Evolutionary conservation across 2,113 vertebrate species (phyloP).

Genomic region (Mesoclemmys tuberculata): DNA sequence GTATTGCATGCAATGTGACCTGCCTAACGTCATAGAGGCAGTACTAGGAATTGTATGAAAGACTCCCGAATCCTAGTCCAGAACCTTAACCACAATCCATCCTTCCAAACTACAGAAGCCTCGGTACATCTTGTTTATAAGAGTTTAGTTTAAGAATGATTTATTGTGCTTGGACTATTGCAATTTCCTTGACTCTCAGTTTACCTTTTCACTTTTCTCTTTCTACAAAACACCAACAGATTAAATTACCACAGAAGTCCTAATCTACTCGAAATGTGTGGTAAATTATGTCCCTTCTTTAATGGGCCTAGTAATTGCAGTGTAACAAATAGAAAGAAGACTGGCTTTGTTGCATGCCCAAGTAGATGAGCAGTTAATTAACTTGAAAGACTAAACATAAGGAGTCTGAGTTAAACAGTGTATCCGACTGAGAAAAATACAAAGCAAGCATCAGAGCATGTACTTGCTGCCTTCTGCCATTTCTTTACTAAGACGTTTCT

Average conservation of each 20-base stretch:
- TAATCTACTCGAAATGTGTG: background rate
- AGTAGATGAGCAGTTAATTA: background rate
- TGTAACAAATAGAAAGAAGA: slow-evolving; percentile 9
- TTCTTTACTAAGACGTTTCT: slow-evolving; percentile 1
- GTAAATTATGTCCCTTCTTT: background rate
- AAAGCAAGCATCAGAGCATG: background rate
- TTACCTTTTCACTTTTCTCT: background rate
- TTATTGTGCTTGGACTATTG: background rate
- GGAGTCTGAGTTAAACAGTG: background rate
- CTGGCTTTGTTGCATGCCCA: background rate
- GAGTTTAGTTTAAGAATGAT: background rate
- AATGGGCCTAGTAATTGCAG: background rate
- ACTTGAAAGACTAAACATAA: background rate
- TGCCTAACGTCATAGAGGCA: background rate
- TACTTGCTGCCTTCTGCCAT: background rate
- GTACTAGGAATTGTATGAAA: background rate
- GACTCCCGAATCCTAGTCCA: background rate
- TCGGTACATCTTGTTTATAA: background rate
- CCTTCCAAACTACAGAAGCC: background rate
- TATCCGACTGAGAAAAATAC: background rate
- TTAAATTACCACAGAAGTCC: background rate
- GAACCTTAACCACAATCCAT: background rate
- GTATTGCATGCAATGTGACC: background rate
- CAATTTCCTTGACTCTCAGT: background rate
- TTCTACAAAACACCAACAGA: background rate